Percentiles rank a stretch among this genome's conserved stretches.
Conservation (phyloP, 1,140 invertebrate species). For the Panagrolaimus sp. region DNA sequence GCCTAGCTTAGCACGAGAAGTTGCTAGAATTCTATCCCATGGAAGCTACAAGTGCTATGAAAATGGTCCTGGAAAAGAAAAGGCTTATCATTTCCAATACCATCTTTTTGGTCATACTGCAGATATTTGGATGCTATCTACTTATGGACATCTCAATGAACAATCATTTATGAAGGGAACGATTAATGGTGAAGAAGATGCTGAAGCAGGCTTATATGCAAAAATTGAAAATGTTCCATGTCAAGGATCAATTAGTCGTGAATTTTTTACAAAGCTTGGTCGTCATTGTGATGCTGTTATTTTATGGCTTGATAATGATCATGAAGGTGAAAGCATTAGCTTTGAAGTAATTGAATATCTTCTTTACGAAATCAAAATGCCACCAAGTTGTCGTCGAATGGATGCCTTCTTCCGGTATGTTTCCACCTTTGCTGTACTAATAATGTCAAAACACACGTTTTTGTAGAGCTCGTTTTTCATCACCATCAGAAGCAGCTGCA, state of each 20-base stretch:
- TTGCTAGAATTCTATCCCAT: not conserved
- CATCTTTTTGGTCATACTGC: not conserved
- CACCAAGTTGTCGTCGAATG: not conserved
- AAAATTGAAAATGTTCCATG: not conserved
- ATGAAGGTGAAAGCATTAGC: not conserved
- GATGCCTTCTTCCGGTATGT: constrained; percentile 5
- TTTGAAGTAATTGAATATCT: not conserved
- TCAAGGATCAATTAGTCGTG: not conserved
- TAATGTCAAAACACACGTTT: no score
- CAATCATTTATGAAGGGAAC: not conserved
- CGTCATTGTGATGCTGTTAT: not conserved
- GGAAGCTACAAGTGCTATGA: not conserved
- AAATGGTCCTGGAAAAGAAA: not conserved
- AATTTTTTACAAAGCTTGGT: not conserved
- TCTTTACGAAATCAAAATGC: not conserved
- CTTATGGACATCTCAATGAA: not conserved
- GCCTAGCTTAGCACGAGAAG: not conserved
- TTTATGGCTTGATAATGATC: not conserved
- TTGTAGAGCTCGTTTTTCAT: constrained; percentile 1
- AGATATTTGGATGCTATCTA: not conserved
- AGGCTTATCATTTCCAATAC: not conserved
- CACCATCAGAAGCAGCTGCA: not conserved
- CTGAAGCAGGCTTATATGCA: not conserved
- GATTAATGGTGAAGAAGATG: not conserved
- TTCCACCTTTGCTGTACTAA: not conserved